These are phyloP conservation scores for Phymanthus crucifer DNA, from an alignment of 92 coral and sea anemone species.

Conservation along the genomic window DNA sequence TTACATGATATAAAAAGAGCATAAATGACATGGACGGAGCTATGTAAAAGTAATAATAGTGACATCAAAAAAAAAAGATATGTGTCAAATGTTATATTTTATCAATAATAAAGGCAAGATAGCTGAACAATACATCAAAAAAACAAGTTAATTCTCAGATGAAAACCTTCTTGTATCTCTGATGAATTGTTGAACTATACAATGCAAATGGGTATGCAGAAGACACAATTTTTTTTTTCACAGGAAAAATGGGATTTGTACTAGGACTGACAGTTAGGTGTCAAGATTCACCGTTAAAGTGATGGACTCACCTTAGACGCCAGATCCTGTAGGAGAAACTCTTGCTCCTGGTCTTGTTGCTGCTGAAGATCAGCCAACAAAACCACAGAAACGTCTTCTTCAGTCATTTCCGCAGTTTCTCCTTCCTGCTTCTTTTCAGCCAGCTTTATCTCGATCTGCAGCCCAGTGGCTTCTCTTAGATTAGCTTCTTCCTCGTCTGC, in stretches of 20 bases:
- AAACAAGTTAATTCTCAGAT: no score
- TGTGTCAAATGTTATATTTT: no score
- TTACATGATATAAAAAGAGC: no score
- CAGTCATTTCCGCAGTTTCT: constrained; percentile 54
- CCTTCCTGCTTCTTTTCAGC: constrained; percentile 49
- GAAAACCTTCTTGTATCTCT: no score
- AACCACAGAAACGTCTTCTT: constrained; percentile 68
- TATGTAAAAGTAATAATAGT: no score
- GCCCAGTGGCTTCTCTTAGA: constrained; percentile 84
- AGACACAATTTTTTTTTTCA: not conserved
- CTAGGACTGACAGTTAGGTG: not conserved
- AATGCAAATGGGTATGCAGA: not conserved
- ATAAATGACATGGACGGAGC: no score
- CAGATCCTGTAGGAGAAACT: constrained; percentile 75
- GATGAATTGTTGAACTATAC: no score
- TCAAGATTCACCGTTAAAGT: no score
- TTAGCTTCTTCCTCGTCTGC: constrained; percentile 79
- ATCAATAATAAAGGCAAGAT: no score
- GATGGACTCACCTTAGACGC: constrained; percentile 69
- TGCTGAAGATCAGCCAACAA: constrained; percentile 88
- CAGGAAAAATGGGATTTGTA: not conserved
- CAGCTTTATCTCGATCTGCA: constrained; percentile 67
- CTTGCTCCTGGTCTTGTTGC: constrained; percentile 92
- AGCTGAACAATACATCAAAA: no score
- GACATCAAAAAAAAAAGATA: no score